phyloP scores from a whole-genome alignment of 2,113 vertebrate species.

The Tyto alba region DNA sequence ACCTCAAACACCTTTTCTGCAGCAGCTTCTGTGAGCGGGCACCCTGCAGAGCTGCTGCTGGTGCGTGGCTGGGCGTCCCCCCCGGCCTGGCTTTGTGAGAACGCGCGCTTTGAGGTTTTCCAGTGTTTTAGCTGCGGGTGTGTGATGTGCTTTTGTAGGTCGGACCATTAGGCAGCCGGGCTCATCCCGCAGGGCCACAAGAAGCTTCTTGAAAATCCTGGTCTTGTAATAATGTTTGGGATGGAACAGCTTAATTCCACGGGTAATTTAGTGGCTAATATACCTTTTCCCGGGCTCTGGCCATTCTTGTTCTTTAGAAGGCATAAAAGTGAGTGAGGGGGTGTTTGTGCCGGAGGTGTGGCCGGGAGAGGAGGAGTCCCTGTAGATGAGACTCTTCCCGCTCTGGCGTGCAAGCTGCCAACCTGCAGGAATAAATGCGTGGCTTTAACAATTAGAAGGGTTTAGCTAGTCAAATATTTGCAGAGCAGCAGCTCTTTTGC shows the following conservation, averaged over 20 bases:
- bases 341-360: accelerated
- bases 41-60: background rate
- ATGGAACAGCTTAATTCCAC: no score
- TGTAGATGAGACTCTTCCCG: background rate
- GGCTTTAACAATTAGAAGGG: background rate
- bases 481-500: background rate
- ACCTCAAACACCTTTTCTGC: accelerated
- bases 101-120: accelerated
- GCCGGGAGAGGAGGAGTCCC: no score
- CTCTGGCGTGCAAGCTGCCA: accelerated
- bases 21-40: accelerated
- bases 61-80: background rate
- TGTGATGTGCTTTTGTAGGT: background rate
- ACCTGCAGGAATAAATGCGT: no score
- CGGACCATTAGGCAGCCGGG: accelerated
- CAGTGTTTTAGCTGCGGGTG: background rate
- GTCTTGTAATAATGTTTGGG: background rate
- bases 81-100: background rate
- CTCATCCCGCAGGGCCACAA: background rate
- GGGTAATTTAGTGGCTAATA: background rate
- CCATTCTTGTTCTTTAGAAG: background rate
- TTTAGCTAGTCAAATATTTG: background rate
- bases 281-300: background rate
- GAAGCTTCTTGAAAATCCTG: background rate
- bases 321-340: background rate